Conservation (phyloP, 2,888 invertebrate species). For the Mesodorylaimus sp. region DNA sequence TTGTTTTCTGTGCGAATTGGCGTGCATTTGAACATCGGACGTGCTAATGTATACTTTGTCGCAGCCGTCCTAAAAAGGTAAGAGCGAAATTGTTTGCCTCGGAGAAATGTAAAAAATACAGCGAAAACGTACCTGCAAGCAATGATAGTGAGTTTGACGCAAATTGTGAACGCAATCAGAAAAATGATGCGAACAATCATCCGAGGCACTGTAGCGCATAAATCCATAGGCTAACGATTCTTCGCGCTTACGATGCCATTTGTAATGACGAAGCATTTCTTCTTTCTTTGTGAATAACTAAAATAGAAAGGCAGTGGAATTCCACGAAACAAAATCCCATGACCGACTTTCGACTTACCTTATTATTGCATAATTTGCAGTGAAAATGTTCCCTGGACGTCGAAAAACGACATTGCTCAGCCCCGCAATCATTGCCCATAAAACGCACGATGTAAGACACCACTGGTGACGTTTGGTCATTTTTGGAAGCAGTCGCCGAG, state of each 20-base stretch:
- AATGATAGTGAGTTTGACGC: slow-evolving; percentile 90
- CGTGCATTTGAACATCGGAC: slow-evolving; percentile 97
- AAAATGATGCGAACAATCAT: slow-evolving; percentile 75
- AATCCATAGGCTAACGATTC: slow-evolving; percentile 88
- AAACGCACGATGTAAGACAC: slow-evolving; percentile 8
- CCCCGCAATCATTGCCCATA: slow-evolving; percentile 5
- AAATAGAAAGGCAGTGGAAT: slow-evolving; percentile 3
- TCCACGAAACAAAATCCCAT: background rate
- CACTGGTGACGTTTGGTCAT: slow-evolving; percentile 1
- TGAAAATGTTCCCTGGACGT: slow-evolving; percentile 67
- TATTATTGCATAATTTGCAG: slow-evolving; percentile 45
- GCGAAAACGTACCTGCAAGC: slow-evolving; percentile 50
- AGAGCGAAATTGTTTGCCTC: background rate
- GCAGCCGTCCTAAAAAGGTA: slow-evolving; percentile 37
- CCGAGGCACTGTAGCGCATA: slow-evolving; percentile 77
- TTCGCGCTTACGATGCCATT: slow-evolving; percentile 96
- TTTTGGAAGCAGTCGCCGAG: too few species aligned
- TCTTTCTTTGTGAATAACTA: slow-evolving; percentile 87
- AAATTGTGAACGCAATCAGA: slow-evolving; percentile 68
- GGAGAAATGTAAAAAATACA: background rate
- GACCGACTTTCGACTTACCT: slow-evolving; percentile 30
- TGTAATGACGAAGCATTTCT: slow-evolving; percentile 93
- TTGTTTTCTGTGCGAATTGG: slow-evolving; percentile 92
- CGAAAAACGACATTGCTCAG: slow-evolving; percentile 1
- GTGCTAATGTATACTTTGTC: slow-evolving; percentile 89